These are phyloP conservation scores for Tipula helvola DNA, from an alignment of 2,888 invertebrate genomes.

Conservation along the genomic window DNA sequence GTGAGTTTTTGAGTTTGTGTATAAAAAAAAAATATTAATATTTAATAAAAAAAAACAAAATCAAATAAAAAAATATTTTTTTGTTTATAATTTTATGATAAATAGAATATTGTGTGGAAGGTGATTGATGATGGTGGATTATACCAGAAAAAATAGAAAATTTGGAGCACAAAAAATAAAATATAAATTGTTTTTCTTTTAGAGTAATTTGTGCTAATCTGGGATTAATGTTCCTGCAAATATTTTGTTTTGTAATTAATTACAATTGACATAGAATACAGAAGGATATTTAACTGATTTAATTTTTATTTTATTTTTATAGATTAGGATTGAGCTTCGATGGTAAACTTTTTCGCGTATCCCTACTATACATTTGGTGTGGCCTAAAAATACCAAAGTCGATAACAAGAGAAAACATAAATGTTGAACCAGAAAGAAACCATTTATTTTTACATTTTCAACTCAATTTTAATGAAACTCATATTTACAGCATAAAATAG, in stretches of 20 bases:
- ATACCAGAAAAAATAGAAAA: neutral
- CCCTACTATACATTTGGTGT: neutral
- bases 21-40: neutral
- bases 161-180: neutral
- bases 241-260: neutral
- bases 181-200: neutral
- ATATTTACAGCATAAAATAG: too few species aligned
- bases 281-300: neutral
- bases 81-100: neutral
- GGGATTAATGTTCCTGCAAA: neutral
- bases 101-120: neutral
- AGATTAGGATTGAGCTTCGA: neutral
- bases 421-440: too few species aligned
- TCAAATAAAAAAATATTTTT: neutral
- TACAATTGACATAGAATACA: neutral
- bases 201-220: neutral
- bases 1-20: constrained; percentile 4
- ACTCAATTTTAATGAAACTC: too few species aligned
- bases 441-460: too few species aligned
- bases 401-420: too few species aligned
- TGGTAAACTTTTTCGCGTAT: neutral
- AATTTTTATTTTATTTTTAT: neutral
- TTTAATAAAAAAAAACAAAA: neutral
- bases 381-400: too few species aligned
- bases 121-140: neutral